Conservation (phyloP, 2,888 invertebrate genomes). For the Hemicrepidius hirtus region DNA sequence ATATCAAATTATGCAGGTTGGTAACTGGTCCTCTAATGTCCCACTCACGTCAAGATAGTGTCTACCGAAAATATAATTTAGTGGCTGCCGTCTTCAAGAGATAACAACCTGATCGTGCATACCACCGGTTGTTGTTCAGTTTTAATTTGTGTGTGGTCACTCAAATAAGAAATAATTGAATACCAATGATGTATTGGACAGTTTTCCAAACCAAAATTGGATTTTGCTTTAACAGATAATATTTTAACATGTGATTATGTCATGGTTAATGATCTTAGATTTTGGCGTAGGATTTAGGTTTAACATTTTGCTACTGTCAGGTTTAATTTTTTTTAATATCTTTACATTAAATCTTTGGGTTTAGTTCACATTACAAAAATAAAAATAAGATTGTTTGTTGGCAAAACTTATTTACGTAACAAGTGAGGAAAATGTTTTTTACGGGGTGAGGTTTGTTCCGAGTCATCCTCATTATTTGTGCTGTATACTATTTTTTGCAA, state of each 20-base stretch:
- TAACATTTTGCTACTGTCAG: no score
- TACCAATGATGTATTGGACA: conserved; percentile 4
- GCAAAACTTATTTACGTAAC: no score
- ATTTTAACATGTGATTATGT: no score
- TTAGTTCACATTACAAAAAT: no score
- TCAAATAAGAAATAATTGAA: conserved; percentile 31
- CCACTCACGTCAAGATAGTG: conserved; percentile 41
- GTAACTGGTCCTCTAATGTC: conserved; percentile 28
- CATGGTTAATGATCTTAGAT: no score
- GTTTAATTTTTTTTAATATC: not conserved
- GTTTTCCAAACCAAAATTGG: not conserved
- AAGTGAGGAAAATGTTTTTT: no score
- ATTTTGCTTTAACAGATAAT: no score
- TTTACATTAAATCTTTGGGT: not conserved
- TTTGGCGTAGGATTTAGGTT: no score
- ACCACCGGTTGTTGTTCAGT: conserved; percentile 15
- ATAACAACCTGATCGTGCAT: conserved; percentile 19
- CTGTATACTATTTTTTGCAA: no score
- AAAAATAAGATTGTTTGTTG: no score
- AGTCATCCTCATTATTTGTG: no score
- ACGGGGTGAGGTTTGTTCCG: no score
- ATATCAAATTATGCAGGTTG: conserved; percentile 40
- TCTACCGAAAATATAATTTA: conserved; percentile 40
- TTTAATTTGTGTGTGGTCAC: conserved; percentile 38
- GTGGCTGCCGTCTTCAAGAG: conserved; percentile 20